Percentiles rank a stretch among this genome's conserved stretches.
Conservation (phyloP, 2,888 invertebrate species). For the Temnothorax rugatulus region DNA sequence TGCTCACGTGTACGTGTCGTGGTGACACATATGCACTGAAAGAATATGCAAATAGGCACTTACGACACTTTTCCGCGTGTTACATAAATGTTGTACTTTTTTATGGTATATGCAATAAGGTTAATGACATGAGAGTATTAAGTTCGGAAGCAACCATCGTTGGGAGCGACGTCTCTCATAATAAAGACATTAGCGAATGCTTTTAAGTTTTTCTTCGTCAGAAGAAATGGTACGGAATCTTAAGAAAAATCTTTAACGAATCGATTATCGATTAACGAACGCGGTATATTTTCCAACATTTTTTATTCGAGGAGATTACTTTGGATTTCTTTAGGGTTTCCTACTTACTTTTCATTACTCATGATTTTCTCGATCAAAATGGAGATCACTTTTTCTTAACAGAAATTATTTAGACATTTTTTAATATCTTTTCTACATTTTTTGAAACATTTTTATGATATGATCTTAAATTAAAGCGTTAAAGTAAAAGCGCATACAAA, state of each 20-base stretch:
- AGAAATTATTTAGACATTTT: not conserved
- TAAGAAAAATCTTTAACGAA: conserved; percentile 13
- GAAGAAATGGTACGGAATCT: not conserved
- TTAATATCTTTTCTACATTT: not conserved
- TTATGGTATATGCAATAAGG: not conserved
- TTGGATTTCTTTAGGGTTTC: not conserved
- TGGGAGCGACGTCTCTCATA: conserved; percentile 15
- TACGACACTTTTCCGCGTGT: not conserved
- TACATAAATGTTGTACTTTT: conserved; percentile 22
- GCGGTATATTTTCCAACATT: not conserved
- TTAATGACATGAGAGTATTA: conserved; percentile 3
- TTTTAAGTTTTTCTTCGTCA: not conserved
- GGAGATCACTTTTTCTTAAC: not conserved
- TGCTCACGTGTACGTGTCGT: not conserved
- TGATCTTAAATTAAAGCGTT: not conserved
- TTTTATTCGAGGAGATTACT: not conserved
- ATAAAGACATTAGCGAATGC: conserved; percentile 27
- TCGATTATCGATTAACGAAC: not conserved
- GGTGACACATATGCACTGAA: not conserved
- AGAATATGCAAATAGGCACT: not conserved
- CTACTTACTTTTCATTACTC: not conserved
- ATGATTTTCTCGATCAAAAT: not conserved
- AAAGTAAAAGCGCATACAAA: not conserved
- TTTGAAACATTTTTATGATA: not conserved
- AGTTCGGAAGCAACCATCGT: not conserved